Evolutionary conservation across 2,113 vertebrate species (phyloP).

Genomic region (Catharus bicknelli): DNA sequence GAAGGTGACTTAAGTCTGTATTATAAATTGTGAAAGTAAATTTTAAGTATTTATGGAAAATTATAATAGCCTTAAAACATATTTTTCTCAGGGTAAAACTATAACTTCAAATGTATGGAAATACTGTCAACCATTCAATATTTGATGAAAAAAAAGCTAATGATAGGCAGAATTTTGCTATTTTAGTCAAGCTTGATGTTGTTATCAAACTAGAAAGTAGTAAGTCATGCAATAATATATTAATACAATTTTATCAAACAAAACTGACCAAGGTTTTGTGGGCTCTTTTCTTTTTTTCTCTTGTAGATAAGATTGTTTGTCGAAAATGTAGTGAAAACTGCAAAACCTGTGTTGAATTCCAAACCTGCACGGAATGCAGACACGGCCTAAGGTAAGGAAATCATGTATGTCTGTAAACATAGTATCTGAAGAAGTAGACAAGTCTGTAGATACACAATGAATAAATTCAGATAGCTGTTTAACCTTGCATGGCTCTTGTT

Average conservation of each 20-base stretch:
- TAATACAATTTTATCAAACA: not conserved
- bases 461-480: not conserved
- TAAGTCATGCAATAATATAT: not conserved
- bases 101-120: not conserved
- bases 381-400: slow-evolving; percentile 88
- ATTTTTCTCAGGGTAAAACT: not conserved
- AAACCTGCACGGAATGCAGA: slow-evolving; percentile 92
- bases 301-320: slow-evolving; percentile 87
- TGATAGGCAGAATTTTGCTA: not conserved
- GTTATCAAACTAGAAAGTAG: not conserved
- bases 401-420: not conserved
- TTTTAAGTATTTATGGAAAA: not conserved
- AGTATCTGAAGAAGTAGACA: not conserved
- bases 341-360: slow-evolving; percentile 85
- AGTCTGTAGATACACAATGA: not conserved
- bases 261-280: not conserved
- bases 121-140: not conserved
- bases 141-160: not conserved
- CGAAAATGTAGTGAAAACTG: slow-evolving; percentile 93
- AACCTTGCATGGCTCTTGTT: not conserved
- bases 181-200: not conserved
- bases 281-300: slow-evolving; percentile 33
- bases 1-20: not conserved
- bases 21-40: not conserved
- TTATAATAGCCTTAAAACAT: not conserved